Conservation (phyloP, 2,797 vertebrate genomes). For the Hippocampus kuda region DNA sequence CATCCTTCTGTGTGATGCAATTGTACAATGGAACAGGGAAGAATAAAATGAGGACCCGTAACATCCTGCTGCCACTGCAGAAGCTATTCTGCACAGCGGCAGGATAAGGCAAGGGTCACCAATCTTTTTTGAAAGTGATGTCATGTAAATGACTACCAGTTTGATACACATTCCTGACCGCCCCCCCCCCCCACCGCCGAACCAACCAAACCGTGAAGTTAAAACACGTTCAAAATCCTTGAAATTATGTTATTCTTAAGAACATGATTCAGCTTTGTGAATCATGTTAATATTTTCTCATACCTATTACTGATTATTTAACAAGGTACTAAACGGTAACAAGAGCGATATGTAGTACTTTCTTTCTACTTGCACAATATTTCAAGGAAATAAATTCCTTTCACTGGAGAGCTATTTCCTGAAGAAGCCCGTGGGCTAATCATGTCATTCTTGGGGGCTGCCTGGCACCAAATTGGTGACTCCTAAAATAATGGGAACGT, state of each 20-base stretch:
- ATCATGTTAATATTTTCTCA: too few relatives aligned
- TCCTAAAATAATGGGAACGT: background rate
- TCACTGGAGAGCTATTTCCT: too few relatives aligned
- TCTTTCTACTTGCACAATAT: too few relatives aligned
- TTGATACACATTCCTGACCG: too few relatives aligned
- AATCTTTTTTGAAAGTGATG: background rate
- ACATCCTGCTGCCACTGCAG: slow-evolving; percentile 18
- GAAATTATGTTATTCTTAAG: background rate
- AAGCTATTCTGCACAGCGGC: background rate
- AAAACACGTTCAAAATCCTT: background rate
- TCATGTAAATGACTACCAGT: too few relatives aligned
- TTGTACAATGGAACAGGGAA: slow-evolving; percentile 34
- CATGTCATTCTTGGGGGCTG: background rate
- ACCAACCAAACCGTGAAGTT: too few relatives aligned
- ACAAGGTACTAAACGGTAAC: background rate
- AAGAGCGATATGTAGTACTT: too few relatives aligned
- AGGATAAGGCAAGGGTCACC: background rate
- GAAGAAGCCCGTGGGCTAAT: background rate
- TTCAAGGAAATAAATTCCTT: too few relatives aligned
- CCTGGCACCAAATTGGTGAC: too few relatives aligned
- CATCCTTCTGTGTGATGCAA: slow-evolving; percentile 34
- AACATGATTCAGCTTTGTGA: background rate
- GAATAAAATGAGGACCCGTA: slow-evolving; percentile 43
- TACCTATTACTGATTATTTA: background rate
- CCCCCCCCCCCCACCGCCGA: too few relatives aligned